Evolutionary conservation across 1,140 invertebrate species (phyloP).

Genomic region (Sitophilus oryzae): DNA sequence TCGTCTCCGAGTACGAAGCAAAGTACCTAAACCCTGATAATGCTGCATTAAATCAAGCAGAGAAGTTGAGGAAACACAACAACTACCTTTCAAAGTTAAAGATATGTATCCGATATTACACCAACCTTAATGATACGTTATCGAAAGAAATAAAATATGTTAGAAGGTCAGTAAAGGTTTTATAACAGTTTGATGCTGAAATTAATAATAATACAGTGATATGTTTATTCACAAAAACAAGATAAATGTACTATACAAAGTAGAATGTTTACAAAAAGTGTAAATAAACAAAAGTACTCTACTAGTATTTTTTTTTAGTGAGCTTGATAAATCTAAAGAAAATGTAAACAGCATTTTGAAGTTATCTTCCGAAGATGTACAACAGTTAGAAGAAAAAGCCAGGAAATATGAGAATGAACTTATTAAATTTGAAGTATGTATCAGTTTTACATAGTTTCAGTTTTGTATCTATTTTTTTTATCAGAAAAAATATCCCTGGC

Average conservation of each 20-base stretch:
- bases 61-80: constrained; percentile 26
- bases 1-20: background rate
- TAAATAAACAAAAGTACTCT: too few species aligned
- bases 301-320: constrained; percentile 15
- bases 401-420: constrained; percentile 37
- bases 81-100: constrained; percentile 30
- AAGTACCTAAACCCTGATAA: constrained; percentile 10
- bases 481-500: constrained; percentile 38
- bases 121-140: constrained; percentile 29
- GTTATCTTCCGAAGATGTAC: constrained; percentile 16
- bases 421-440: constrained; percentile 32
- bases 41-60: constrained; percentile 17
- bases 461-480: constrained; percentile 15
- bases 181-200: too few species aligned
- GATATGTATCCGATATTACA: constrained; percentile 31
- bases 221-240: background rate
- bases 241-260: too few species aligned
- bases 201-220: too few species aligned
- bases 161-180: constrained; percentile 25
- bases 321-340: constrained; percentile 18
- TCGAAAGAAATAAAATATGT: constrained; percentile 21
- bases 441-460: constrained; percentile 1
- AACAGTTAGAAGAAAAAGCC: constrained; percentile 32
- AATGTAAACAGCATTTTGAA: constrained; percentile 13
- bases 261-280: too few species aligned